These are phyloP conservation scores for Diadumene lineata DNA, from an alignment of 92 coral and sea anemone species.

Conservation along the genomic window DNA sequence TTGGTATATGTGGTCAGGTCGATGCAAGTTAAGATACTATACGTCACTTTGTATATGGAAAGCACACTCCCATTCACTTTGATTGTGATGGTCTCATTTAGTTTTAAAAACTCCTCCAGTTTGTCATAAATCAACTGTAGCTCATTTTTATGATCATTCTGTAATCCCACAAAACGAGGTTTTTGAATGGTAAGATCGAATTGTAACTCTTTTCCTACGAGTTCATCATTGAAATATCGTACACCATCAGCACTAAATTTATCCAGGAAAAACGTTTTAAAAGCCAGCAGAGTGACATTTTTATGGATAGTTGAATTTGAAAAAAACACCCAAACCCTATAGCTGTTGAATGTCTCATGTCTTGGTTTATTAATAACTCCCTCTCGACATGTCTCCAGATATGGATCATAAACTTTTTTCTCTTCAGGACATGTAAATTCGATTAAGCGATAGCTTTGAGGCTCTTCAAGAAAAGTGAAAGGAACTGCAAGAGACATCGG, in stretches of 20 bases:
- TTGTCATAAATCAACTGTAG: not conserved
- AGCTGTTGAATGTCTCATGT: slow-evolving; percentile 10
- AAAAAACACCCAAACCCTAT: slow-evolving; percentile 3
- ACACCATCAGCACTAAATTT: not conserved
- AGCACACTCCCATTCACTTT: not conserved
- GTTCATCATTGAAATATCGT: not conserved
- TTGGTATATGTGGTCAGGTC: slow-evolving; percentile 1
- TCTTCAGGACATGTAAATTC: slow-evolving; percentile 10
- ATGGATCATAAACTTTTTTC: slow-evolving; percentile 30
- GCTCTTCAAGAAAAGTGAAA: slow-evolving; percentile 14
- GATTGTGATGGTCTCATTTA: slow-evolving; percentile 6
- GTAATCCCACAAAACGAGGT: too few species aligned
- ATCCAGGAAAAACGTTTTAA: not conserved
- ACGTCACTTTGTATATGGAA: slow-evolving; percentile 15
- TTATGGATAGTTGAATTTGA: not conserved
- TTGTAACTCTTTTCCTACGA: slow-evolving; percentile 6
- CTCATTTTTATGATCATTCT: too few species aligned
- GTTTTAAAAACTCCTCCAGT: not conserved
- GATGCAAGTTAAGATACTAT: slow-evolving; percentile 21
- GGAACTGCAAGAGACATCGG: slow-evolving; percentile 13
- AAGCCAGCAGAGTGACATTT: not conserved
- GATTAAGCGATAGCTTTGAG: not conserved
- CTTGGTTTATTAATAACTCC: slow-evolving; percentile 22
- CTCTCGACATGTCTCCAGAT: slow-evolving; percentile 31
- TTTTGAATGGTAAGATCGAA: slow-evolving; percentile 1